Evolutionary conservation across 1,140 invertebrate species (phyloP), one percentile per base, ranked within the genome.

Genomic region (Acyrthosiphon pisum): DNA sequence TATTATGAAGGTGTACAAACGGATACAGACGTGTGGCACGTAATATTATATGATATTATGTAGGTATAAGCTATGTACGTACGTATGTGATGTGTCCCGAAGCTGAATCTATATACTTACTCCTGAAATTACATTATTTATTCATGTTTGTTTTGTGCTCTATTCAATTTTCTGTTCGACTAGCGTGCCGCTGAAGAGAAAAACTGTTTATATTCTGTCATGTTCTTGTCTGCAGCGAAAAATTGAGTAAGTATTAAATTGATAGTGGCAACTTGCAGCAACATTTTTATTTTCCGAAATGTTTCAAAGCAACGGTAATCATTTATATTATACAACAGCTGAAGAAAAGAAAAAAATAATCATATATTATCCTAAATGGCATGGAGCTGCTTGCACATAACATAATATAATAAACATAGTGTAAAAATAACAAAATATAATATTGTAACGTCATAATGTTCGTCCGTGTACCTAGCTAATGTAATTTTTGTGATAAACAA

Each of bases 201-300:
- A 83, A 35, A 37, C 76, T 83, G 76, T 83, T 83, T 37, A 83
- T 83, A 37, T 37, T 8, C 76, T 83, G 76, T 37, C 76, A 83
- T 83, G 76, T 83, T 83, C 35, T 83, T 83, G 76, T 83, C 76
- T 83, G 37, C n/a, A 83, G 37, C 41, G 76, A 83, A 83, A 83
- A 83, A 83, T 83, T 23, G 76, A 83, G 76, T 37, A 23, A 14
- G 20, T 22, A 83, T 37, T 83, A 83, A 20, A 37, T 83, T 37
- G 35, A 83, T 83, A 35, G 76, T 83, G 76, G 76, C n/a, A 83
- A 83, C 76, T 83, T 37, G 22, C 76, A 37, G 76, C 35, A 83
- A 83, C 76, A 37, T 37, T 37, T 83, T 37, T 83, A 37, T 83
- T 37, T 83, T 83, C 35, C 6, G 2, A 37, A 37, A 83, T 37